Base-by-base conservation (phyloP, 2,888 invertebrate species). In the Elysia crispata region DNA sequence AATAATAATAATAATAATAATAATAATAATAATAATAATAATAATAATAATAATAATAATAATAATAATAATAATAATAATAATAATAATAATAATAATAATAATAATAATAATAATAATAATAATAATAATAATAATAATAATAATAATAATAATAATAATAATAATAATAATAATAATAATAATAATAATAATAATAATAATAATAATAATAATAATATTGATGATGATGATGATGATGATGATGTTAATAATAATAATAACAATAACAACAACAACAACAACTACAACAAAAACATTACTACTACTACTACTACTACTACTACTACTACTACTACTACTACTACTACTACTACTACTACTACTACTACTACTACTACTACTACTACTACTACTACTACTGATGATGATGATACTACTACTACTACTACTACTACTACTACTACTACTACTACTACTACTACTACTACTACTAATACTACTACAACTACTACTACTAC, bases 41-140 rank as follows among this genome's bases (percentile, higher is more conserved):
- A 64, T n/a, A 64, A 64, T 64, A 64, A n/a, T n/a, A 11, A 64
- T n/a, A 64, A 64, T n/a, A 64, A 64, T 18, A 64, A 64, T n/a
- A 64, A 64, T n/a, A 64, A 64, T n/a, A 64, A 64, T n/a, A 64
- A n/a, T n/a, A 64, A 64, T n/a, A 64, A n/a, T n/a, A 64, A n/a
- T n/a, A 11, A 64, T n/a, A 64, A 64, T n/a, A 64, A 64, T n/a
- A 64, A n/a, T n/a, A 64, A n/a, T n/a, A 64, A n/a, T n/a, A 64
- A 64, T n/a, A 64, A n/a, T n/a, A 18, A 64, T n/a, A 64, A 64
- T n/a, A 64, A 64, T n/a, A 64, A 64, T n/a, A 64, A 64, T n/a
- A 64, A 64, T n/a, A 64, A 64, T n/a, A 64, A 64, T n/a, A 64
- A 64, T n/a, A 64, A 64, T 11, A n/a, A 64, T 11, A 64, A 64